Evolutionary conservation across 64 coral and sea anemone species (phyloP), one percentile per base, ranked within the genome.

Genomic region (Platygyra sinensis): DNA sequence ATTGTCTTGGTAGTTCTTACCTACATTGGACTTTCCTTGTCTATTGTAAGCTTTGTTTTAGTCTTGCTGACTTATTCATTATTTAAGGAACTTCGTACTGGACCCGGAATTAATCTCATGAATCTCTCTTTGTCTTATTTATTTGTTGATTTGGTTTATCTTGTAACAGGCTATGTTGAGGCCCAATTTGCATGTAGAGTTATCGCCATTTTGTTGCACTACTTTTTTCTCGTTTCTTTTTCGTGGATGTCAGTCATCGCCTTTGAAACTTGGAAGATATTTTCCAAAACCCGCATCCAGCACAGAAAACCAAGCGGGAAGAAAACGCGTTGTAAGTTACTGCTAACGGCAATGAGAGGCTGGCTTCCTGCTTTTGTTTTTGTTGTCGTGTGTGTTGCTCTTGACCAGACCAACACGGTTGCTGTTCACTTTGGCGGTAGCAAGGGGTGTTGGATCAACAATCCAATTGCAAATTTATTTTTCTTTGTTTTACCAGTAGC

Each of bases 181-280:
- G 28, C 60, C 67, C 10, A 61, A 29, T 15, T 60, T 9, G 76
- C 22, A 72, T 90, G 88, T 80, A 79, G 10, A 72, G 39, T 80
- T 19, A 72, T 90, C n/a, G 88, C 88, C 15, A 80, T 90, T 60
- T 62, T 72, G 29, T 64, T 90, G 72, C 88, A 90, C 32, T 90
- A 81, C 64, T 75, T 25, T 32, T 80, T 80, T 31, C 77, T 90
- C 17, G 61, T 30, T 59, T 90, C 88, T 15, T 90, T 90, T 38
- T 29, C 28, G 28, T 90, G 88, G 88, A 80, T 90, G 88, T 90
- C 88, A 72, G 51, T 90, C 74, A 90, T 89, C 36, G 76, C 88
- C 17, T 89, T 90, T 72, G 74, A 80, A 22, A 90, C 88, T n/a
- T 90, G 88, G 88, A 33, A 55, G 55, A 50, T 42, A 6, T 90